Evolutionary conservation across 2,113 vertebrate genomes (phyloP).

Genomic region (Chionis minor): DNA sequence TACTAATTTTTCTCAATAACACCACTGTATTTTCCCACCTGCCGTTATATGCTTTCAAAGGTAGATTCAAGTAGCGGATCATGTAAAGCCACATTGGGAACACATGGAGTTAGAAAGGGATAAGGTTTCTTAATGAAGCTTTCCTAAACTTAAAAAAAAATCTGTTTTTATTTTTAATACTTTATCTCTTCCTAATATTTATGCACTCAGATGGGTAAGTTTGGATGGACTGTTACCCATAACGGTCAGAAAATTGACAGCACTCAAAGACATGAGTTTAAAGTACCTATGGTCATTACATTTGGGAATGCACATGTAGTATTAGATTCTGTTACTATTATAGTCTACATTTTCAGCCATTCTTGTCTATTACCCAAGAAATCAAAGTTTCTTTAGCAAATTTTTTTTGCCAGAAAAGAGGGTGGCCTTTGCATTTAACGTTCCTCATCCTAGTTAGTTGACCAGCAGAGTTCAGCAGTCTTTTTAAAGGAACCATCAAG

Average conservation of each 20-base stretch:
- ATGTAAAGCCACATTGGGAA: neutral
- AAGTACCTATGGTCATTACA: neutral
- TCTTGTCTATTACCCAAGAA: neutral
- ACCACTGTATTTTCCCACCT: neutral
- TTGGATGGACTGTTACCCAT: neutral
- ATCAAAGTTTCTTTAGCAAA: neutral
- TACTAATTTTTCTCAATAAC: slow-evolving; percentile 17
- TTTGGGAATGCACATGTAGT: neutral
- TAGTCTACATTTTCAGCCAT: neutral
- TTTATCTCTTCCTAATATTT: neutral
- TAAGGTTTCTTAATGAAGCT: neutral
- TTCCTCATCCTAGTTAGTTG: neutral
- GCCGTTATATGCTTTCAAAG: neutral
- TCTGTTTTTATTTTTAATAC: neutral
- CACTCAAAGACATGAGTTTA: neutral
- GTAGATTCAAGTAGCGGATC: neutral
- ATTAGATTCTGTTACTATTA: neutral
- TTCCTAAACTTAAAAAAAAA: neutral
- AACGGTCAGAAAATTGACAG: neutral
- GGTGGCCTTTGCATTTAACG: neutral
- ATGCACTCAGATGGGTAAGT: neutral
- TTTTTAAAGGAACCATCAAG: neutral
- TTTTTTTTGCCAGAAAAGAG: neutral
- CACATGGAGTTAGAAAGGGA: neutral
- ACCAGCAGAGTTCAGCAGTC: neutral